These are phyloP conservation scores for Galagoides demidoff DNA, from an alignment of 2,797 vertebrate genomes.

Conservation along the genomic window DNA sequence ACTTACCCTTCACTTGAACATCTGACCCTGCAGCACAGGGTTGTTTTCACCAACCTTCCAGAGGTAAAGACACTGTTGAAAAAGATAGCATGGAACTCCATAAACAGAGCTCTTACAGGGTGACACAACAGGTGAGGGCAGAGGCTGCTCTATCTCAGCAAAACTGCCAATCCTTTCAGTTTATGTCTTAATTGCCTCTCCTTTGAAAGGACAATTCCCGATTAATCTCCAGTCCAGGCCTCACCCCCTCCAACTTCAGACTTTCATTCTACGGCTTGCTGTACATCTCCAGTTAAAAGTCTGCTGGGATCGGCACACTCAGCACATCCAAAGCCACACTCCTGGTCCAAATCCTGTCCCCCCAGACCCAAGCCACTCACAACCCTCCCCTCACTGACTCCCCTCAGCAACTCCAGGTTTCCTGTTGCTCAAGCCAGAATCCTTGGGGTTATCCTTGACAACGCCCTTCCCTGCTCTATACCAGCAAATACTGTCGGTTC, in stretches of 20 bases:
- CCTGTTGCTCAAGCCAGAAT: background rate
- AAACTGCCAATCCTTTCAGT: background rate
- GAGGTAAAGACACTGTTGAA: background rate
- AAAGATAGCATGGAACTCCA: background rate
- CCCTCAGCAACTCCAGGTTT: background rate
- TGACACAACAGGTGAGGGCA: background rate
- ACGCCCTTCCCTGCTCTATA: background rate
- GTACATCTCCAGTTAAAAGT: background rate
- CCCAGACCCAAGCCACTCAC: background rate
- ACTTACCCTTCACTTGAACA: fast-evolving
- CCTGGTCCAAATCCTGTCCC: too few species aligned
- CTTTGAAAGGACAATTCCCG: background rate
- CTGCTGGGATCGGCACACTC: background rate
- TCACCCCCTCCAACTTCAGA: background rate
- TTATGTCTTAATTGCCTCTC: background rate
- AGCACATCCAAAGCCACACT: background rate
- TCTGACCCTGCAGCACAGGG: fast-evolving
- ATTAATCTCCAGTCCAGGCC: too few species aligned
- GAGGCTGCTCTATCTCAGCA: too few species aligned
- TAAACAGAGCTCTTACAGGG: too few species aligned
- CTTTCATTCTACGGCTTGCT: background rate
- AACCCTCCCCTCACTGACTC: background rate
- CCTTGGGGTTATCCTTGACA: background rate
- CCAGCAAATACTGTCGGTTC: background rate
- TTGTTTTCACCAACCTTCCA: background rate